These are phyloP conservation scores for Origma solitaria DNA, from an alignment of 2,113 vertebrate genomes.

Conservation along the genomic window DNA sequence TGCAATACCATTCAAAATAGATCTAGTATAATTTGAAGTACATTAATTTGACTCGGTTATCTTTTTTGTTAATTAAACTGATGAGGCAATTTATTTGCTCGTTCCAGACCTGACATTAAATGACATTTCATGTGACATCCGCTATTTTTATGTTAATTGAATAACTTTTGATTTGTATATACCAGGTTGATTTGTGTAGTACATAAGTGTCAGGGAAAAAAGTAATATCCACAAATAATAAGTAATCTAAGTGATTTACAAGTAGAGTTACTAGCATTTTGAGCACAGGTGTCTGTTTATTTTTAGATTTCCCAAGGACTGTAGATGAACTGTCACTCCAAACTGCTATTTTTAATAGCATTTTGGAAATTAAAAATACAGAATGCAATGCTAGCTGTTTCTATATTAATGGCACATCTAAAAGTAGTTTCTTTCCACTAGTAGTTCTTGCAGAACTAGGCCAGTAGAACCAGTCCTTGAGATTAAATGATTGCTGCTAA, in stretches of 20 bases:
- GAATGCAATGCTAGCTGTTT: not conserved
- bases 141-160: constrained; percentile 69
- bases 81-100: constrained; percentile 63
- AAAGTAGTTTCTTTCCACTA: not conserved
- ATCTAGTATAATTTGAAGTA: constrained; percentile 44
- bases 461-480: not conserved
- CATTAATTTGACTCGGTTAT: constrained; percentile 59
- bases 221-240: constrained; percentile 57
- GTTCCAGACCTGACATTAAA: constrained; percentile 59
- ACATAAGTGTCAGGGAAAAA: not conserved
- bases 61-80: constrained; percentile 65
- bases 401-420: not conserved
- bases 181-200: constrained; percentile 56
- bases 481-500: not conserved
- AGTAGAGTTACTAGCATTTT: constrained; percentile 49
- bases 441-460: not conserved
- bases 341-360: constrained; percentile 41
- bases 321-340: constrained; percentile 37
- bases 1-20: constrained; percentile 31
- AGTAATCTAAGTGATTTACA: constrained; percentile 58
- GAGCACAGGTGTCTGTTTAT: constrained; percentile 48
- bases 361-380: constrained; percentile 35
- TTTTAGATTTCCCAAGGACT: constrained; percentile 47
- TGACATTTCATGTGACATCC: constrained; percentile 67
- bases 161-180: constrained; percentile 68